Base-by-base conservation (phyloP, 1,140 invertebrate species). In the Pogonognathellus flavescens region DNA sequence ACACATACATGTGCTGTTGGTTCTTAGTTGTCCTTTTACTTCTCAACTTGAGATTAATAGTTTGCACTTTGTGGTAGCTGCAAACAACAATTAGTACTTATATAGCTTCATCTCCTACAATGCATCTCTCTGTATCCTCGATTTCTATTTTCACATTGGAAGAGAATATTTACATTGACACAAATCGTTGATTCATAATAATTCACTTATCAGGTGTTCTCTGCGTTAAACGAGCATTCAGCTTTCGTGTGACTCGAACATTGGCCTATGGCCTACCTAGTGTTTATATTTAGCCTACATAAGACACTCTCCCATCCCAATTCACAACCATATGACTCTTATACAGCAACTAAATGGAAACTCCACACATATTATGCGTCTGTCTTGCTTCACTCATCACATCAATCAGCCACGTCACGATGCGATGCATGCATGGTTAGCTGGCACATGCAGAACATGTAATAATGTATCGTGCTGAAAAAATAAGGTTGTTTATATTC, bases 261-360 rank as follows among this genome's bases (percentile, higher is more conserved):
- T 66, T 66, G 62, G 62, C 62, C 62, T 66, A 41, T 41, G 62
- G 25, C 62, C 62, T 66, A 66, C 62, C 62, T 66, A 66, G 22
- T 31, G 62, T 66, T 25, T 66, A 66, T 66, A 25, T 66, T 25
- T 66, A 66, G 59, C 62, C 62, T 66, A 66, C 20, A 66, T 66
- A 66, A 22, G 25, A 66, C 62, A 66, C 62, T 66, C 62, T 66
- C 62, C 22, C 62, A 66, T 66, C 62, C 22, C 62, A 25, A 66
- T 66, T 66, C 62, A 10, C 62, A 66, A 14, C 20, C 62, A 66
- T 25, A 66, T 14, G 1, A 41, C 31, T n/a, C n/a, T 41, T 41
- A 1, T 41, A 41, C 31, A 41, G 2, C 31, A 41, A 41, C 31
- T 41, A 41, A 41, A 41, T 41, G 31, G 2, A 41, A 41, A 41